phyloP scores from a whole-genome alignment of 53 echinoderm and acorn worm genomes.

The Actinopyga echinites region DNA sequence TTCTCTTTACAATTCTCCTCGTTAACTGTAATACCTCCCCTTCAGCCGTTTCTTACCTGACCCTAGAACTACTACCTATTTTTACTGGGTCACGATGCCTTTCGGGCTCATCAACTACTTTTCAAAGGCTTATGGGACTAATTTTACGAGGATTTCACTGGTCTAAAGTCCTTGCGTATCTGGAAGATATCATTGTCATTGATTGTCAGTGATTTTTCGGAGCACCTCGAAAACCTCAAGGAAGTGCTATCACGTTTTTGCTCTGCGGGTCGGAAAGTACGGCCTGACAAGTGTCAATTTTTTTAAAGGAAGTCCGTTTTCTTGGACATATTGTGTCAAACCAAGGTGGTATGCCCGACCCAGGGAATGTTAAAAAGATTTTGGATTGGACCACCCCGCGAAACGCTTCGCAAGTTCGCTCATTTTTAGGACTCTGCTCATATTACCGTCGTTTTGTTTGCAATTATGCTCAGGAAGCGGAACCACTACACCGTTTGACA shows the following conservation, averaged over 20 bases:
- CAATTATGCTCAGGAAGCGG: conserved; percentile 32
- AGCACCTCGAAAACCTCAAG: not conserved
- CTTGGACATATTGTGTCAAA: conserved; percentile 61
- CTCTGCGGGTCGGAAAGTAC: not conserved
- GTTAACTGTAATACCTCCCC: no score
- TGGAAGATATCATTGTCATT: conserved; percentile 51
- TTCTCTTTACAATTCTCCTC: no score
- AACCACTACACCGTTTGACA: conserved; percentile 33
- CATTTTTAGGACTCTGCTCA: conserved; percentile 56
- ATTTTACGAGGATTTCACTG: conserved; percentile 30
- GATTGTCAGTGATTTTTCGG: conserved; percentile 20
- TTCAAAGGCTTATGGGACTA: conserved; percentile 24
- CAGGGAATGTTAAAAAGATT: conserved; percentile 47
- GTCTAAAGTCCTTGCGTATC: conserved; percentile 23
- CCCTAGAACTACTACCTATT: no score
- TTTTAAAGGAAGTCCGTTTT: conserved; percentile 49
- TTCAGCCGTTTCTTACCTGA: no score
- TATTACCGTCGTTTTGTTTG: conserved; percentile 59
- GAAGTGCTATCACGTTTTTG: not conserved
- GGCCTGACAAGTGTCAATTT: conserved; percentile 53
- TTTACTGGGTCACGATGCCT: no score
- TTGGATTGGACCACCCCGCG: conserved; percentile 50
- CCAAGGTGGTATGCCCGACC: conserved; percentile 48
- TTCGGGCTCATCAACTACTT: no score
- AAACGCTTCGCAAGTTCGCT: conserved; percentile 46